Evolutionary conservation across 2,797 vertebrate genomes (phyloP), one percentile per base, ranked within the genome.

Genomic region (Ceyx erithaca): DNA sequence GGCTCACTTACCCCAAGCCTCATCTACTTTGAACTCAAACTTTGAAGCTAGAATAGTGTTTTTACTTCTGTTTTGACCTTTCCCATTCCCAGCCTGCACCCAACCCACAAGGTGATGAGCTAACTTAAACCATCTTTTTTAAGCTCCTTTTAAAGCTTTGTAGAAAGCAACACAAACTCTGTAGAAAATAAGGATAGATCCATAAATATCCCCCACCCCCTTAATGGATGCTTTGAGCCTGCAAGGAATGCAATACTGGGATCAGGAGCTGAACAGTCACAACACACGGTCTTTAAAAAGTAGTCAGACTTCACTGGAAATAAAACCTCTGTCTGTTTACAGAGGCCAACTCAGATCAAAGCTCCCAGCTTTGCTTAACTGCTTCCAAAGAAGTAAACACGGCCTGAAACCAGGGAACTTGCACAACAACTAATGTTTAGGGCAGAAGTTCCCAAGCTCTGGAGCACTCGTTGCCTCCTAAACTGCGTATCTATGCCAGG

Each of bases 341-440:
- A 51, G 69, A 92, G 25, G 43, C 85, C 93, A 77, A 83, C 37
- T 77, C 86, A 93, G 83, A 95, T 68, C 58, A 95, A 70, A 94
- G 80, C 87, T 85, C 82, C 88, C 78, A 37, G 31, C 89, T 96
- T 89, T 58, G 48, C 87, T 97, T 75, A 79, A 80, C 87, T 31
- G 61, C 89, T 95, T 92, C 89, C 63, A 91, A 79, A 84, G 66
- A 5, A 92, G 35, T 55, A 89, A 88, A 82, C 55, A n/a, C 68
- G 71, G 67, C 67, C 94, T 92, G 69, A 49, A 81, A 95, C 78
- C 28, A 91, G 70, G 80, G 85, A 71, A 20, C 31, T 79, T 54
- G 25, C 22, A 80, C 26, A 90, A 63, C 35, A 9, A 85, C 45
- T 46, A 33, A 10, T 28, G 55, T 69, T 81, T 64, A 89, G 35